Conservation (phyloP, 1,140 invertebrate species). For the Nephila pilipes region DNA sequence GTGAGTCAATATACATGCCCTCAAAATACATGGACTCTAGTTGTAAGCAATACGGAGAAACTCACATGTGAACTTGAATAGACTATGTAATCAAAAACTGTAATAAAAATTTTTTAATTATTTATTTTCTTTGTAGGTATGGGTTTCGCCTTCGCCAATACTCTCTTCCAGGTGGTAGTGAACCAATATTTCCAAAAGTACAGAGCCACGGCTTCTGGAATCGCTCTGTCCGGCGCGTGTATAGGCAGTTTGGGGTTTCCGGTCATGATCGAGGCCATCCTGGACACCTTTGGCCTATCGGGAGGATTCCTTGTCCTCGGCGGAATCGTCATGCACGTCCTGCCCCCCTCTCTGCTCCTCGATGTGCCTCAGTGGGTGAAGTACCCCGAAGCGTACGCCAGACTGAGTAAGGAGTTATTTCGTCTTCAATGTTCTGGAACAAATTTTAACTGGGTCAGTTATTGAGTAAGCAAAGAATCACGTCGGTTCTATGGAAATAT, state of each 20-base stretch:
- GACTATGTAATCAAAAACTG: too few relatives aligned
- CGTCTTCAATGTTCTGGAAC: not conserved
- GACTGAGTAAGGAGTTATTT: not conserved
- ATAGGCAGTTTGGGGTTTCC: constrained; percentile 81
- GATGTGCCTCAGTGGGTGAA: constrained; percentile 82
- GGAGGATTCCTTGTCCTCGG: constrained; percentile 87
- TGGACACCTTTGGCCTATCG: constrained; percentile 71
- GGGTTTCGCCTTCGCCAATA: constrained; percentile 60
- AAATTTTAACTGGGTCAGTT: too few relatives aligned
- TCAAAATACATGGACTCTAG: too few relatives aligned
- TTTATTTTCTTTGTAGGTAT: not conserved
- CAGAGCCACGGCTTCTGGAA: constrained; percentile 66
- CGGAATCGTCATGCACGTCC: constrained; percentile 90
- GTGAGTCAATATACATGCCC: too few relatives aligned
- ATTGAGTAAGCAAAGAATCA: too few relatives aligned
- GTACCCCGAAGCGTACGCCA: constrained; percentile 22
- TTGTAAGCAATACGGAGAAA: too few relatives aligned
- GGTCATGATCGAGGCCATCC: constrained; percentile 79
- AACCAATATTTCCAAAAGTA: constrained; percentile 74
- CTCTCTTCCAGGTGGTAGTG: constrained; percentile 74
- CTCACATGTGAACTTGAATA: too few relatives aligned
- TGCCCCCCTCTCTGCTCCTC: constrained; percentile 89
- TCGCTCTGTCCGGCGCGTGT: constrained; percentile 80
- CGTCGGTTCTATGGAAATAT: too few relatives aligned
- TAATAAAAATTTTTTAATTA: too few relatives aligned